These are phyloP conservation scores for Sus cebifrons DNA, from an alignment of 2,797 vertebrate genomes.

Conservation along the genomic window DNA sequence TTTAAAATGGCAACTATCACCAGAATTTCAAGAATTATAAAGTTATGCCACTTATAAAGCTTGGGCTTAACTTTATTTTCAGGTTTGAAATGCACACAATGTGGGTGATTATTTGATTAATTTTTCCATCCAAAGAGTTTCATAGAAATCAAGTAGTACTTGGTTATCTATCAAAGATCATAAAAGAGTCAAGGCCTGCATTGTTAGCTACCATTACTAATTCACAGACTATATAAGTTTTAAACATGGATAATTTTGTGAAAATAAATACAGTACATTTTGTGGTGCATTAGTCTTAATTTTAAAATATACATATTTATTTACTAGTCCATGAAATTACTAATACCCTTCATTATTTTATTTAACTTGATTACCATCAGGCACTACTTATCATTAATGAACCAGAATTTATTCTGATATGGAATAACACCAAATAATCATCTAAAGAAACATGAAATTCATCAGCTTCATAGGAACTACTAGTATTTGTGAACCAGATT, in stretches of 20 bases:
- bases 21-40: constrained; percentile 71
- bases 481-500: constrained; percentile 53
- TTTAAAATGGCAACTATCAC: constrained; percentile 44
- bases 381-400: constrained; percentile 66
- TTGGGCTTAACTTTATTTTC: constrained; percentile 47
- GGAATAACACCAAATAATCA: constrained; percentile 62
- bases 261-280: constrained; percentile 63
- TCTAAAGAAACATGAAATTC: constrained; percentile 58
- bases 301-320: constrained; percentile 51
- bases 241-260: constrained; percentile 57
- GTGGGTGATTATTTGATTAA: constrained; percentile 9
- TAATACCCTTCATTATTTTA: constrained; percentile 75
- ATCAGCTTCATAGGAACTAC: constrained; percentile 60
- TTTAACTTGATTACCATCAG: constrained; percentile 71
- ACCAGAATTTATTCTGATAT: constrained; percentile 58
- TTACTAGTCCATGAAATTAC: constrained; percentile 73
- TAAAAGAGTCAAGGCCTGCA: constrained; percentile 47
- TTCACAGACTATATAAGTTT: constrained; percentile 54
- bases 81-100: constrained; percentile 61
- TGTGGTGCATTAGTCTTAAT: constrained; percentile 65
- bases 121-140: constrained; percentile 62
- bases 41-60: constrained; percentile 1
- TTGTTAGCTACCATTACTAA: constrained; percentile 15
- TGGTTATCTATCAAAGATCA: constrained; percentile 55
- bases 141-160: constrained; percentile 45